These are phyloP conservation scores for Argyrosomus japonicus DNA, from an alignment of 2,113 vertebrate species.

Conservation along the genomic window DNA sequence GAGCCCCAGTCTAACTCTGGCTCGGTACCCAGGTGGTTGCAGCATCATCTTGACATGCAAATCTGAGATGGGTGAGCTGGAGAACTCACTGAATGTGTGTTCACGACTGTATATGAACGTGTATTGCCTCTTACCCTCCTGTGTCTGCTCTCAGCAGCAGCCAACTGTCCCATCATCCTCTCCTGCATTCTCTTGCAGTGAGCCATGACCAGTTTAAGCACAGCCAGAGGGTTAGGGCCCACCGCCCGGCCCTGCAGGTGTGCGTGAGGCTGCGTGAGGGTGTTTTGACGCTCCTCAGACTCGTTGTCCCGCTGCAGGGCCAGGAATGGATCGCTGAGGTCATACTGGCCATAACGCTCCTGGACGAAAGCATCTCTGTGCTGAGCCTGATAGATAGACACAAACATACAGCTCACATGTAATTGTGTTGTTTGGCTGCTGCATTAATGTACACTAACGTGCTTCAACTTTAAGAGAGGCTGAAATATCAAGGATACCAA, in stretches of 20 bases:
- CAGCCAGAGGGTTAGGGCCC: slow-evolving; percentile 91
- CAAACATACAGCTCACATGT: slow-evolving; percentile 7
- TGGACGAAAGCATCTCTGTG: slow-evolving; percentile 94
- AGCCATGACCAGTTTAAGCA: slow-evolving; percentile 95
- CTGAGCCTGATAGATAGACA: slow-evolving; percentile 86
- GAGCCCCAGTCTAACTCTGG: slow-evolving; percentile 34
- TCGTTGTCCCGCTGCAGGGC: slow-evolving; percentile 96
- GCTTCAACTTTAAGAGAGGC: background rate
- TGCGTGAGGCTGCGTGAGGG: slow-evolving; percentile 76
- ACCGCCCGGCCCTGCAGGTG: slow-evolving; percentile 81
- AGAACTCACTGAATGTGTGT: background rate
- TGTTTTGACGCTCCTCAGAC: slow-evolving; percentile 77
- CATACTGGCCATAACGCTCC: slow-evolving; percentile 95
- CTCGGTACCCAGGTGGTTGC: background rate
- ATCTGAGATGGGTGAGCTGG: slow-evolving; percentile 2
- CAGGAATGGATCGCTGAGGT: slow-evolving; percentile 95
- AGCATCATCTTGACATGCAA: slow-evolving; percentile 10
- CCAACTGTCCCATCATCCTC: slow-evolving; percentile 93
- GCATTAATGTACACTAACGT: background rate
- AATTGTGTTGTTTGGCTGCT: background rate
- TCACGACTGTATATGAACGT: background rate
- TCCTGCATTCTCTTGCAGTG: slow-evolving; percentile 98
- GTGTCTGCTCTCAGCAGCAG: slow-evolving; percentile 93
- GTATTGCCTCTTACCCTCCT: slow-evolving; percentile 85
- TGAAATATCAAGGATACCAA: background rate